Evolutionary conservation across 2,888 invertebrate genomes (phyloP), one percentile per base, ranked within the genome.

Genomic region (Ischnus inquisitorius): DNA sequence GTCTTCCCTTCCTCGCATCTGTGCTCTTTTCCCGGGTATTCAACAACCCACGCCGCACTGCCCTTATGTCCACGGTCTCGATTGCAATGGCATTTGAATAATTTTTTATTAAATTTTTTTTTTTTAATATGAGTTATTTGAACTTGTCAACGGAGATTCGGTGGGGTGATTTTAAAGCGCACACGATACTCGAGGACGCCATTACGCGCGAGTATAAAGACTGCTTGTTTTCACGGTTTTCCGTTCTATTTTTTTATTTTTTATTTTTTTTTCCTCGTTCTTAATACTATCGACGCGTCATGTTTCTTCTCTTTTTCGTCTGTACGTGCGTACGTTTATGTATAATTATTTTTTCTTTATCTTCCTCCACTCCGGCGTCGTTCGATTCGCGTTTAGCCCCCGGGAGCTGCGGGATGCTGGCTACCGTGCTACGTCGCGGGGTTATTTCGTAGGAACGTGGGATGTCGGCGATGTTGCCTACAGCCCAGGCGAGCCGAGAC

Each of bases 401-500:
- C 28, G 72, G 22, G 67, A 22, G 51, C 68, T 22, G 43, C 71
- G n/a, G 34, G 60, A 39, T 25, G 62, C 14, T 22, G 60, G 12
- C 22, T 57, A 34, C 4, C 51, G 41, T 3, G 46, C 65, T 51
- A 22, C 72, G 46, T 16, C 46, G 54, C 41, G 34, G 34, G 34
- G 60, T 22, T 48, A 5, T 10, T 43, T 46, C 39, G 34, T 16
- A 57, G 39, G 39, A 39, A 43, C 74, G 22, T 62, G 82, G 60
- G 65, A 64, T 85, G 89, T 79, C 84, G 84, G 67, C 79, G 85
- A 88, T 91, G 89, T 89, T 91, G 91, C 91, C 89, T 89, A 89
- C 86, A 90, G 91, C 92, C 92, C 92, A 92, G 92, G 90, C 92
- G 90, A 92, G 91, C 92, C 91, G 91, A 91, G 90, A 92, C 92